Base-by-base conservation (phyloP, 2,113 vertebrate genomes). In the Zonotrichia leucophrys region DNA sequence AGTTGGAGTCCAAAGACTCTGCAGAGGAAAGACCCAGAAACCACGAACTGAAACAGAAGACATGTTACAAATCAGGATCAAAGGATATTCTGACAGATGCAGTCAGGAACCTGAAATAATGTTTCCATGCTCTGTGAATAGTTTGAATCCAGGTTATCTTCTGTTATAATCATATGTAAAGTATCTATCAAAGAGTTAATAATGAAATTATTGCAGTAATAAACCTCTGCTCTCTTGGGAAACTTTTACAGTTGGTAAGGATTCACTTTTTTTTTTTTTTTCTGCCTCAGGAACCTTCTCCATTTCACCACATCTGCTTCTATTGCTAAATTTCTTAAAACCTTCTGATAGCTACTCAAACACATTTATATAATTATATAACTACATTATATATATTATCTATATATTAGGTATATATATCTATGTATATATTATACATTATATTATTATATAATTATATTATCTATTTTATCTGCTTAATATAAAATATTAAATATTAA, bases 1-100 rank as follows among this genome's bases (percentile, higher is more conserved):
- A 14, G 60, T 93, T 93, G 37, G 33, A 83, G 55, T 35, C 35
- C 4, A 44, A 93, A 67, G 52, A n/a, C 60, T 84, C 77, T 67
- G 83, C 16, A 53, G 73, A 89, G 76, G 53, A 70, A 92, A 78
- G 60, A 53, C 73, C 76, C 83, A 90, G 79, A 90, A 94, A 88
- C 27, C 67, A 79, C 75, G 39, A 87, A 87, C 11, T 78, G 66
- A 90, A 87, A 84, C 2, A 92, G 64, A 83, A 74, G 83, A 41
- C 1, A 1, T 47, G 68, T 47, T 68, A 84, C 77, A 76, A 63
- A 87, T 39, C 30, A 94, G 52, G 76, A 89, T 94, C 86, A 96
- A 91, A 94, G 83, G 22, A 56, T 37, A 7, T 2, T 2, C 64
- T 64, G 76, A 64, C 52, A 89, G 70, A 52, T 27, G 56, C 2